A percentile compares a stretch with the other conserved stretches of the same genome.
phyloP scores from a whole-genome alignment of 2,888 invertebrate species.

The Standfussiana lucernea region DNA sequence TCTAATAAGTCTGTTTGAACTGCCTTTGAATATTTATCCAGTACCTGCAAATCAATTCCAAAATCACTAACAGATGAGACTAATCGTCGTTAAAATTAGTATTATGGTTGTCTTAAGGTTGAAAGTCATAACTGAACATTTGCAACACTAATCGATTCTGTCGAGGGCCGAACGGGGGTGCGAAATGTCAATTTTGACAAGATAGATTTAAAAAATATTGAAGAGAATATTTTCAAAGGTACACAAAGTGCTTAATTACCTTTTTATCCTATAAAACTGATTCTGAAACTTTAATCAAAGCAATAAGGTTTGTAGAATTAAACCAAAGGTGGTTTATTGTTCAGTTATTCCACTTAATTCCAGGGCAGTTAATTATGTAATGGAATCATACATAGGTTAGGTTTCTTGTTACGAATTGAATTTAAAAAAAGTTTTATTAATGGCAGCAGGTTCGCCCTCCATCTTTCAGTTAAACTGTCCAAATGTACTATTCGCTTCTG shows the following conservation, averaged over 20 bases:
- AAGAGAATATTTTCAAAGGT: not conserved
- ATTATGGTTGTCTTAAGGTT: not conserved
- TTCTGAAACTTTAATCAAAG: not conserved
- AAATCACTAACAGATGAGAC: not conserved
- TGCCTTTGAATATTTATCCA: not conserved
- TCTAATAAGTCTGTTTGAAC: not conserved
- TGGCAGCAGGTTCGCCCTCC: not conserved
- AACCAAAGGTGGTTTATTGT: not conserved
- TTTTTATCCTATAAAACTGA: not conserved
- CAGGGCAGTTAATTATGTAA: conserved; percentile 71
- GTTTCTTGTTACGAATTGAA: conserved; percentile 55
- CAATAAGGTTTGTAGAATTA: conserved; percentile 21
- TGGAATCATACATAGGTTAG: conserved; percentile 68
- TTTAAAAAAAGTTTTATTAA: not conserved
- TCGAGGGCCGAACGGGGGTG: not conserved
- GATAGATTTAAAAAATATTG: not conserved
- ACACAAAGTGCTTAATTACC: not conserved
- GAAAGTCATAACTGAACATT: not conserved
- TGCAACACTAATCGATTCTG: not conserved
- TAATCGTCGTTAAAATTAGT: not conserved
- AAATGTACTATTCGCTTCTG: not conserved
- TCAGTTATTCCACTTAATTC: not conserved
- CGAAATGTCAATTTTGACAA: conserved; percentile 22
- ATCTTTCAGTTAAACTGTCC: not conserved
- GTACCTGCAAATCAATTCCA: not conserved